Conservation (phyloP, 1,140 invertebrate species). For the Solenopsis invicta region DNA sequence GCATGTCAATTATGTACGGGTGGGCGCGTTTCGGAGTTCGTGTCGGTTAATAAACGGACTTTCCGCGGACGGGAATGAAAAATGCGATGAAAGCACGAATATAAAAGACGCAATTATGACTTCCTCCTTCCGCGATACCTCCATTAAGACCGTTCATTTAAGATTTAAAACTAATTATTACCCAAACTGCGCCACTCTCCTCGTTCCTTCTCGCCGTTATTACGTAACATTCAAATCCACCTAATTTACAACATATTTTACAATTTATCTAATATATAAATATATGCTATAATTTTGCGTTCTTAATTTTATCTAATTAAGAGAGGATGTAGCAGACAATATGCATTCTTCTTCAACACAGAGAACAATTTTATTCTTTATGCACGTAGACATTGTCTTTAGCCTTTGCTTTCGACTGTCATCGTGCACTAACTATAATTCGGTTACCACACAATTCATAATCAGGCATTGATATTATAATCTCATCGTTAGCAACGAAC, state of each 20-base stretch:
- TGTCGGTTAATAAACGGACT: neutral
- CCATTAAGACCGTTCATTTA: conserved; percentile 18
- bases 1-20: conserved; percentile 17
- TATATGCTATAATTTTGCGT: no score
- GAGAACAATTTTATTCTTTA: neutral
- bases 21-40: neutral
- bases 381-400: neutral
- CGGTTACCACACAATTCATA: no score
- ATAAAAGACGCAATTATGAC: neutral
- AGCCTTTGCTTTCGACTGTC: neutral
- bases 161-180: conserved; percentile 25
- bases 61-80: neutral
- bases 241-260: no score
- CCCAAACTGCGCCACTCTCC: neutral
- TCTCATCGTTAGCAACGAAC: no score
- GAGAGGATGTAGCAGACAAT: neutral
- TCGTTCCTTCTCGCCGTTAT: neutral
- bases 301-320: neutral
- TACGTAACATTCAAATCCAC: neutral
- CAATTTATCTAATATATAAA: no score
- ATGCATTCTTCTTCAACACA: neutral
- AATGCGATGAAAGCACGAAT: neutral
- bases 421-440: neutral
- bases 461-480: no score
- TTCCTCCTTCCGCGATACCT: conserved; percentile 13